phyloP scores from a whole-genome alignment of 2,797 vertebrate species.

The Rhynchonycteris naso region DNA sequence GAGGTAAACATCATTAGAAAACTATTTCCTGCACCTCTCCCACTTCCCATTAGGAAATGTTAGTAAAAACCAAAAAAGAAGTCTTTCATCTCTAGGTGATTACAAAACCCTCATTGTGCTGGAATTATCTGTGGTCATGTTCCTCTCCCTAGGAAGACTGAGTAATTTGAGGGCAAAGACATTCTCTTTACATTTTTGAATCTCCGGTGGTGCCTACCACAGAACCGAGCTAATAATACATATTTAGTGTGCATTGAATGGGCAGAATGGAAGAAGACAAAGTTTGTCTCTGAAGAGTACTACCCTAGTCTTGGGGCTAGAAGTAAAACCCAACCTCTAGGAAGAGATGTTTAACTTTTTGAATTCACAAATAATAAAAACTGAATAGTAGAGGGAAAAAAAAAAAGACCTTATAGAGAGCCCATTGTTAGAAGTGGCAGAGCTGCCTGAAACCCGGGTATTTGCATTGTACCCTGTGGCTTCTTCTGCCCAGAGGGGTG shows the following conservation, averaged over 20 bases:
- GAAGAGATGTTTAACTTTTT: not conserved
- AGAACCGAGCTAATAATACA: not conserved
- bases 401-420: not conserved
- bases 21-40: constrained; percentile 66
- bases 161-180: not conserved
- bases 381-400: not conserved
- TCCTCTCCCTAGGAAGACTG: constrained; percentile 3
- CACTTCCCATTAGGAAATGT: constrained; percentile 72
- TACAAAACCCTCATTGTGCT: constrained; percentile 12
- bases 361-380: not conserved
- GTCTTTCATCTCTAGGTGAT: constrained; percentile 67
- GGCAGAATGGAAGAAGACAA: not conserved
- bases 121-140: constrained; percentile 23
- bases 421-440: not conserved
- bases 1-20: constrained; percentile 66
- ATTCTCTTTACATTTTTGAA: constrained; percentile 26
- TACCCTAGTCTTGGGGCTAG: not conserved
- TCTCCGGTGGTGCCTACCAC: not conserved
- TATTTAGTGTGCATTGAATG: not conserved
- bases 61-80: constrained; percentile 13
- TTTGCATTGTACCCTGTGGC: not conserved
- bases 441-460: not conserved
- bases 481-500: not conserved
- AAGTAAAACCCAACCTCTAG: not conserved
- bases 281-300: not conserved